Conservation (phyloP, 2,888 invertebrate species). For the Lasius platythorax region DNA sequence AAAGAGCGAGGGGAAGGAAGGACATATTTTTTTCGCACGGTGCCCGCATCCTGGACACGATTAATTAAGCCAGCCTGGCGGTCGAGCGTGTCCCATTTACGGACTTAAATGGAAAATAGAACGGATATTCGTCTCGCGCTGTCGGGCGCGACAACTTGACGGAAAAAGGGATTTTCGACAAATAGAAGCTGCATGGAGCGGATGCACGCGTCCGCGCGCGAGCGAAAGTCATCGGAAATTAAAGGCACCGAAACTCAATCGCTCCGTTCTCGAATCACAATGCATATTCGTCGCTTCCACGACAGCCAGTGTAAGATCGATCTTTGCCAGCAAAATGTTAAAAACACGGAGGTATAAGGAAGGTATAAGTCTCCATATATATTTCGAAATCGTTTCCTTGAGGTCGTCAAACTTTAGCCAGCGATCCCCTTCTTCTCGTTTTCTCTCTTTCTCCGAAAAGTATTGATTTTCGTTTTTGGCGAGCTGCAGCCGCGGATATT, state of each 20-base stretch:
- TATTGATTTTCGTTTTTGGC: constrained; percentile 14
- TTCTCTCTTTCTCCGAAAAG: background rate
- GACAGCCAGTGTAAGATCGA: background rate
- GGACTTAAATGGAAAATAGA: constrained; percentile 69
- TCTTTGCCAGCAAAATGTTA: background rate
- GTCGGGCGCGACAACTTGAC: constrained; percentile 29
- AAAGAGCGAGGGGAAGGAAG: background rate
- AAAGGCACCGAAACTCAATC: constrained; percentile 1
- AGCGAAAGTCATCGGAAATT: constrained; percentile 13
- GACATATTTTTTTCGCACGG: constrained; percentile 59
- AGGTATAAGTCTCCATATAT: background rate
- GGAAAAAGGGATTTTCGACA: constrained; percentile 21
- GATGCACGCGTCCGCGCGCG: background rate
- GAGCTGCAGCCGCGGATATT: background rate
- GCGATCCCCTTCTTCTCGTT: background rate
- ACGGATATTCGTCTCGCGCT: constrained; percentile 55
- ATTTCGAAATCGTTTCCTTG: background rate
- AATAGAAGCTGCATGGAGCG: background rate
- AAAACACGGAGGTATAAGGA: background rate
- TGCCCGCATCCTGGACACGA: constrained; percentile 65
- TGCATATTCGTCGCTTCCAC: background rate
- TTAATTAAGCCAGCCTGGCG: constrained; percentile 68
- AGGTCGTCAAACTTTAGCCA: background rate
- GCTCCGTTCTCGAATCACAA: background rate
- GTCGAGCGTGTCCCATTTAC: constrained; percentile 69